These are phyloP conservation scores for Mobula hypostoma DNA, from an alignment of 2,113 vertebrate genomes.

Conservation along the genomic window DNA sequence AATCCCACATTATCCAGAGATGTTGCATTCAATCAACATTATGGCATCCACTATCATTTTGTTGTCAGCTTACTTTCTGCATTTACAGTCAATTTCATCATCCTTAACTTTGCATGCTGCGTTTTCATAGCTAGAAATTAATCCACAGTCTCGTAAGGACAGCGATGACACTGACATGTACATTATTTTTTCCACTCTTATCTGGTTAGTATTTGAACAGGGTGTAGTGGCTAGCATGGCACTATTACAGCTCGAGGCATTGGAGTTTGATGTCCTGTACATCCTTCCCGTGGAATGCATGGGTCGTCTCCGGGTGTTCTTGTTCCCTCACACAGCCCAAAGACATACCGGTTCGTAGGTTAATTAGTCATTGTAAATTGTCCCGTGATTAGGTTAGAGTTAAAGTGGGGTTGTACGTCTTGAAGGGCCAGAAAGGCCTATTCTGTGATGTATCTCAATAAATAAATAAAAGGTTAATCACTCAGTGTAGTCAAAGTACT, in stretches of 20 bases:
- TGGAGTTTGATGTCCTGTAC: too few species aligned
- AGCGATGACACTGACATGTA: background rate
- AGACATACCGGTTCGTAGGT: too few species aligned
- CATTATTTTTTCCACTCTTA: background rate
- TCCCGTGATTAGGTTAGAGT: too few species aligned
- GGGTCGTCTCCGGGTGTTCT: too few species aligned
- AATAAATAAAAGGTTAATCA: background rate
- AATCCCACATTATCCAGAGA: background rate
- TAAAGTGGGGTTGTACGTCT: too few species aligned
- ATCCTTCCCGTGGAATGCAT: too few species aligned
- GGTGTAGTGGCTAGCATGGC: too few species aligned
- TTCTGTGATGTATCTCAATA: too few species aligned
- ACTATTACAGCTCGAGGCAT: too few species aligned
- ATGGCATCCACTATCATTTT: background rate
- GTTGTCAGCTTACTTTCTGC: background rate
- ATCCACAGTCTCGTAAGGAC: background rate
- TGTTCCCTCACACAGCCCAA: too few species aligned
- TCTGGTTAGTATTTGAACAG: background rate
- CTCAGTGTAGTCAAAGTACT: background rate
- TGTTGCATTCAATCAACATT: background rate
- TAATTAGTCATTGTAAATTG: too few species aligned
- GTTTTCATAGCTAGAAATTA: background rate
- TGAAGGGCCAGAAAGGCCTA: too few species aligned
- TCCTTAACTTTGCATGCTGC: background rate
- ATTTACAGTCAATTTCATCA: background rate